phyloP scores from a whole-genome alignment of 2,888 invertebrate genomes.

The Heliconius charithonia region DNA sequence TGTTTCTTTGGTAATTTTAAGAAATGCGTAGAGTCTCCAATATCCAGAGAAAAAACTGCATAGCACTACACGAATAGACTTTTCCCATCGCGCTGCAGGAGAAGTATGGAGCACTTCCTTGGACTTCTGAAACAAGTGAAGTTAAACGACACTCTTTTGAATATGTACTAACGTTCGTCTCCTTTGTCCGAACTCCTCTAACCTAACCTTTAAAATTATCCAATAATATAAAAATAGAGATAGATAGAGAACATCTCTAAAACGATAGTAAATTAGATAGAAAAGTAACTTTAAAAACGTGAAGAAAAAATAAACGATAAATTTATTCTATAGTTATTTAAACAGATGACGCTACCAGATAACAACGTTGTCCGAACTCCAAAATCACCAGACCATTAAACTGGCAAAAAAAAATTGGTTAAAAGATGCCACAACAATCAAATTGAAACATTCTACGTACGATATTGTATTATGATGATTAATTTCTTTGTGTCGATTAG shows the following conservation, averaged over 20 bases:
- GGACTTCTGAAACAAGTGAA: not conserved
- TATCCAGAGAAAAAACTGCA: not conserved
- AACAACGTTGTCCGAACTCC: conserved; percentile 7
- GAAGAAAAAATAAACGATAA: not conserved
- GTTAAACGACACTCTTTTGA: not conserved
- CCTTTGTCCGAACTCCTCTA: too few species aligned
- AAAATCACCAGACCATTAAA: conserved; percentile 26
- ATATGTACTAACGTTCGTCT: not conserved
- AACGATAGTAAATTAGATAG: not conserved
- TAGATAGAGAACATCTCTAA: not conserved
- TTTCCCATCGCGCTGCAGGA: too few species aligned
- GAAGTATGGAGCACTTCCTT: not conserved
- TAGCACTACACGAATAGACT: not conserved
- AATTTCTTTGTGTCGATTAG: conserved; percentile 42
- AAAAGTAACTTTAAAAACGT: too few species aligned
- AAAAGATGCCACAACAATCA: conserved; percentile 27
- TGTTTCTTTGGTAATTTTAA: not conserved
- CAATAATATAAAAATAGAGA: too few species aligned
- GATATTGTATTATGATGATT: conserved; percentile 23
- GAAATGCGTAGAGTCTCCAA: not conserved
- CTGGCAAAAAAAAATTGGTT: conserved; percentile 22
- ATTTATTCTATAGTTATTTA: not conserved
- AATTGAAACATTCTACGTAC: conserved; percentile 11
- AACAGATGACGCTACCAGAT: conserved; percentile 18
- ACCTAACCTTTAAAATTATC: not conserved